Evolutionary conservation across 1,140 invertebrate species (phyloP).

Genomic region (Habropoda laboriosa): DNA sequence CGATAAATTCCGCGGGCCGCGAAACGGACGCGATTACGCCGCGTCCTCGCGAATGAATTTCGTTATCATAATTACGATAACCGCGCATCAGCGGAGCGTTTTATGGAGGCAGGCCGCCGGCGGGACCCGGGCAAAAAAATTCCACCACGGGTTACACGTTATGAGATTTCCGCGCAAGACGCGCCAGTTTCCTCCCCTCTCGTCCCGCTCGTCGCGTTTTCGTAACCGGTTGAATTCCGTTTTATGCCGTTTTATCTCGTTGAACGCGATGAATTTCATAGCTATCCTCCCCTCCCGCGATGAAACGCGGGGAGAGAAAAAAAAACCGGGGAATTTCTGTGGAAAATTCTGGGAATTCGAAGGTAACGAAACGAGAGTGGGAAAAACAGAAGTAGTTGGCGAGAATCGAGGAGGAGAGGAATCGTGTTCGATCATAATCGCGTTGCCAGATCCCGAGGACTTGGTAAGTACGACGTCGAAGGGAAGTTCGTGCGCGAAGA

Average conservation of each 20-base stretch:
- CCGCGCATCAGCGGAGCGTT: background rate
- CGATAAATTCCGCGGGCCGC: background rate
- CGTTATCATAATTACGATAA: slow-evolving; percentile 18
- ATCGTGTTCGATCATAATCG: background rate
- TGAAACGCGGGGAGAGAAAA: no score
- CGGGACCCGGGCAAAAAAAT: background rate
- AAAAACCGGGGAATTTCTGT: no score
- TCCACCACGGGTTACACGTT: background rate
- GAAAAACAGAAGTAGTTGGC: no score
- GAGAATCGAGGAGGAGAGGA: background rate
- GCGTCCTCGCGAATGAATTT: background rate
- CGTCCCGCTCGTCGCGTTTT: background rate
- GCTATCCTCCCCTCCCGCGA: no score
- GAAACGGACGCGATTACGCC: slow-evolving; percentile 4
- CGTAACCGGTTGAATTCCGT: background rate
- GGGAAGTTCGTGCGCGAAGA: no score
- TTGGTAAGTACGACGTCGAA: background rate
- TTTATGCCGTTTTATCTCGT: background rate
- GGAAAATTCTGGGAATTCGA: no score
- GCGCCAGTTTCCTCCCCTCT: background rate
- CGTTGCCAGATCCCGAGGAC: background rate
- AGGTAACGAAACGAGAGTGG: no score
- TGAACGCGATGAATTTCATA: background rate
- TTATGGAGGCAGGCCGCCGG: background rate
- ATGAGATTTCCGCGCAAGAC: background rate